Evolutionary conservation across 2,113 vertebrate species (phyloP).

Genomic region (Patagioenas fasciata): DNA sequence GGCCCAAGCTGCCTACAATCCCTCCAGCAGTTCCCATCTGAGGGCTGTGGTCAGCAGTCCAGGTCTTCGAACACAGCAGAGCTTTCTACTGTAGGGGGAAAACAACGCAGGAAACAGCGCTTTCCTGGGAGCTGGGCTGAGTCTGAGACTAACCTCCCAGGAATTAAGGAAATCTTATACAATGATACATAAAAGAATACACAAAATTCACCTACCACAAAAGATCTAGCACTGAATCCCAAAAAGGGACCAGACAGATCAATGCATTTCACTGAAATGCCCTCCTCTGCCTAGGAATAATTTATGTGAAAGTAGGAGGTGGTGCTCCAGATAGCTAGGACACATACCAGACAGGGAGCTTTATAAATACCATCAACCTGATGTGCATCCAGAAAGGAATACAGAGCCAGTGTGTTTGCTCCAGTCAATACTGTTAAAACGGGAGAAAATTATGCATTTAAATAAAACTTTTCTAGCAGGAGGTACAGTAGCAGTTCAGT

Average conservation of each 20-base stretch:
- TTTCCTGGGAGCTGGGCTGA: neutral
- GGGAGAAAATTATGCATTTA: neutral
- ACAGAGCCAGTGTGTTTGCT: neutral
- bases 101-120: neutral
- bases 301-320: neutral
- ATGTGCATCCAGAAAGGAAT: neutral
- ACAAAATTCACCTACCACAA: neutral
- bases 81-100: neutral
- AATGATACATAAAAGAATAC: neutral
- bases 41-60: neutral
- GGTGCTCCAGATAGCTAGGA: neutral
- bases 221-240: neutral
- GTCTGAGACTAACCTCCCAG: neutral
- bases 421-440: neutral
- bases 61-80: neutral
- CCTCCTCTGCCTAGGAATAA: neutral
- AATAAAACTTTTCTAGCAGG: constrained; percentile 18
- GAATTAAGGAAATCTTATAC: neutral
- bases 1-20: neutral
- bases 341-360: neutral
- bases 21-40: neutral
- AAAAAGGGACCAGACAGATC: neutral
- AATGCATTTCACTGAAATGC: neutral
- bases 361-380: neutral
- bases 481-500: constrained; percentile 17